Percentiles rank a stretch among this genome's conserved stretches.
Conservation (phyloP, 2,888 invertebrate species). For the Leptinotarsa rubiginosa region DNA sequence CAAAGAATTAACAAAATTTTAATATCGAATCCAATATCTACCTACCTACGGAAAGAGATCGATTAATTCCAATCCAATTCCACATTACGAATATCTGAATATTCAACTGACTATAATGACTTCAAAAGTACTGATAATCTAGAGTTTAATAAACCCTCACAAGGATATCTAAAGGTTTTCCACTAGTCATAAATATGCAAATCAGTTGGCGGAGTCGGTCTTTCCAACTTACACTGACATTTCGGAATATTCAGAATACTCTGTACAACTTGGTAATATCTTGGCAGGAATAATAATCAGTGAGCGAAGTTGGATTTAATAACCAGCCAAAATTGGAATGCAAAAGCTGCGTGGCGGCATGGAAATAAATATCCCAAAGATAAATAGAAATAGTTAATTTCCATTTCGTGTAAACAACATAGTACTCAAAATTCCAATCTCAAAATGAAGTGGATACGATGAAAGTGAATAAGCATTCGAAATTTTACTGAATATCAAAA, state of each 20-base stretch:
- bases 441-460: no score
- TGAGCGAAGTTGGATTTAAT: slow-evolving; percentile 4
- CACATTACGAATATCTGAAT: not conserved
- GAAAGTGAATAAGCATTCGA: no score
- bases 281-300: slow-evolving; percentile 15
- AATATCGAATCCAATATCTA: slow-evolving; percentile 11
- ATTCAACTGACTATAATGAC: slow-evolving; percentile 14
- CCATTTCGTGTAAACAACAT: not conserved
- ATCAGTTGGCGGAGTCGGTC: slow-evolving; percentile 5
- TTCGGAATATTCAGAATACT: slow-evolving; percentile 17
- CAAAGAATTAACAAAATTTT: not conserved
- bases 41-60: not conserved
- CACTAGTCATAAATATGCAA: slow-evolving; percentile 19
- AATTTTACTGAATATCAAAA: no score
- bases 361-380: not conserved
- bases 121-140: slow-evolving; percentile 5
- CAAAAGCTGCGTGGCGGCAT: slow-evolving; percentile 4
- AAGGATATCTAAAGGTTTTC: slow-evolving; percentile 8
- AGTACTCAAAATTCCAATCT: not conserved
- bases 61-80: not conserved
- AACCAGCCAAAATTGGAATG: slow-evolving; percentile 13
- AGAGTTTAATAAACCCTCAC: slow-evolving; percentile 13
- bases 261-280: slow-evolving; percentile 20
- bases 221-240: slow-evolving; percentile 10
- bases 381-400: slow-evolving; percentile 12